Conservation (phyloP, 2,797 vertebrate genomes). For the Sebastes matsubarae region DNA sequence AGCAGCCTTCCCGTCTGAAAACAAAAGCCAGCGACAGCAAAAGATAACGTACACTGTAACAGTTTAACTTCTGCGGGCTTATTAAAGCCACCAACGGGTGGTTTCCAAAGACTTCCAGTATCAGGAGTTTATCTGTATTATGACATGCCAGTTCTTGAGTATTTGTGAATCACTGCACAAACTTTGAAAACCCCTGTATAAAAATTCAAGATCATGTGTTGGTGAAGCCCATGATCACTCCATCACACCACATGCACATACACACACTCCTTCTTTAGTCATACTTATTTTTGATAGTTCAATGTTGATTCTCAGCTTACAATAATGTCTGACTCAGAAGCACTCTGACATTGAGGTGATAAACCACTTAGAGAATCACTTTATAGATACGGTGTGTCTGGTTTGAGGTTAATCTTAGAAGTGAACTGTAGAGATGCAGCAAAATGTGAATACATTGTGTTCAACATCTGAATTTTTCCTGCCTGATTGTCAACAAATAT, state of each 20-base stretch:
- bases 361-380: not conserved
- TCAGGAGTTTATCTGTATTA: not conserved
- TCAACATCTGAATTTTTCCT: not conserved
- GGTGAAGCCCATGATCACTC: not conserved
- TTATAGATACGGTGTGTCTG: not conserved
- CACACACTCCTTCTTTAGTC: not conserved
- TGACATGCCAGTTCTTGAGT: not conserved
- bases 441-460: not conserved
- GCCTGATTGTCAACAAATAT: not conserved
- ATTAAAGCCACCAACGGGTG: not conserved
- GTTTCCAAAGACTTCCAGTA: not conserved
- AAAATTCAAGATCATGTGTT: not conserved
- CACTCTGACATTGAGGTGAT: not conserved
- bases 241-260: not conserved
- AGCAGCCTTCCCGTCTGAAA: constrained; percentile 16
- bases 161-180: not conserved
- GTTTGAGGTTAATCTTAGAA: not conserved
- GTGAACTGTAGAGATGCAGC: not conserved
- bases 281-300: not conserved
- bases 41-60: not conserved
- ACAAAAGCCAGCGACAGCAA: constrained; percentile 12
- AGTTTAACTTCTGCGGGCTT: not conserved
- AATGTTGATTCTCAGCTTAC: not conserved
- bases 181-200: not conserved
- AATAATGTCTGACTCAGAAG: not conserved